Percentiles rank a stretch among this genome's conserved stretches.
Conservation (phyloP, 2,113 vertebrate genomes). For the Vicugna pacos region DNA sequence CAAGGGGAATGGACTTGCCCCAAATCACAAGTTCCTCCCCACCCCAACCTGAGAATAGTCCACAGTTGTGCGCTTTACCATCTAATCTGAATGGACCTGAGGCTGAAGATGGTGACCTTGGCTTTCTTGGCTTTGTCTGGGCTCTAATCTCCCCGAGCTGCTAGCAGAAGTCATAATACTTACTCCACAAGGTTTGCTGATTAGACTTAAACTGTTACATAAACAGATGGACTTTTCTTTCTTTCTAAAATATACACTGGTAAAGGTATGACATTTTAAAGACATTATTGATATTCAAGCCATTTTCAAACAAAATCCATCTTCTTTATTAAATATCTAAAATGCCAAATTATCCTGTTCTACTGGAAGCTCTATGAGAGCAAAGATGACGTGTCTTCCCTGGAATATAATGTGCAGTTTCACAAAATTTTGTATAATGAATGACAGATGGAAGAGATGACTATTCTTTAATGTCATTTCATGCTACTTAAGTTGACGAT, state of each 20-base stretch:
- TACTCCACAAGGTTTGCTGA: neutral
- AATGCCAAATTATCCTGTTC: neutral
- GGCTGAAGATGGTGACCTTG: neutral
- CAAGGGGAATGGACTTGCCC: neutral
- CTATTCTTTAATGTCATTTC: slow-evolving; percentile 50
- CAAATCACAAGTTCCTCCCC: neutral
- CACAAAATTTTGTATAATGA: slow-evolving; percentile 35
- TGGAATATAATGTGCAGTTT: slow-evolving; percentile 57
- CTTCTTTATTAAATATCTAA: slow-evolving; percentile 51
- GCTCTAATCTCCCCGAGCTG: neutral
- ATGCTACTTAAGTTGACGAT: neutral
- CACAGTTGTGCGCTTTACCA: neutral
- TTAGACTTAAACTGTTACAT: neutral
- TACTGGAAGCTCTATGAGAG: neutral
- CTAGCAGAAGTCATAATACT: neutral
- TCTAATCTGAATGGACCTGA: neutral
- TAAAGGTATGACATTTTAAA: slow-evolving; percentile 55
- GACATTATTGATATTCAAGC: slow-evolving; percentile 50
- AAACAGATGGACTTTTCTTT: slow-evolving; percentile 30
- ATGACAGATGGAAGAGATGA: slow-evolving; percentile 23
- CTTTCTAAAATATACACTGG: neutral
- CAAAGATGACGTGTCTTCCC: neutral
- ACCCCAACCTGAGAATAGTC: neutral
- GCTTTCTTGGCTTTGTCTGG: neutral
- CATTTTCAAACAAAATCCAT: slow-evolving; percentile 50